These are phyloP conservation scores for Drosophila planitibia DNA, from an alignment of 2,888 invertebrate species.

Conservation along the genomic window DNA sequence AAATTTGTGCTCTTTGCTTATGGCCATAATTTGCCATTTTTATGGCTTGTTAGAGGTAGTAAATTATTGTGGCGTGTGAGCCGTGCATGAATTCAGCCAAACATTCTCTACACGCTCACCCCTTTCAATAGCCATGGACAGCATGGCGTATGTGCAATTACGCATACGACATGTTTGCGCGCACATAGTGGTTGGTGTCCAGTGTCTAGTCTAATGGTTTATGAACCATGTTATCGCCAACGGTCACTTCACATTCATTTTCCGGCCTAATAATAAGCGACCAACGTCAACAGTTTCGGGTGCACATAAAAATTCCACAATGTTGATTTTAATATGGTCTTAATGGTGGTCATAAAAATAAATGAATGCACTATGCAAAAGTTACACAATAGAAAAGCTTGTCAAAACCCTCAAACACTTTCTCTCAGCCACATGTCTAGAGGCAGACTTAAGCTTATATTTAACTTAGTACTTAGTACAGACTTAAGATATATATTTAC, in stretches of 20 bases:
- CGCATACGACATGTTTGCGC: conserved; percentile 54
- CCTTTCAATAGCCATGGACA: conserved; percentile 36
- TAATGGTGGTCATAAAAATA: conserved; percentile 69
- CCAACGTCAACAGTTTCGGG: conserved; percentile 31
- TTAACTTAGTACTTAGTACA: not conserved
- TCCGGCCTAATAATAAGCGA: conserved; percentile 44
- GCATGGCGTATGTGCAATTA: conserved; percentile 58
- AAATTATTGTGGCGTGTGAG: conserved; percentile 52
- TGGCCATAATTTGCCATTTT: conserved; percentile 24
- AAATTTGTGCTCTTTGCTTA: not conserved
- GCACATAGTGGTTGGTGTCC: conserved; percentile 28
- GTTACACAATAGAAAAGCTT: conserved; percentile 1
- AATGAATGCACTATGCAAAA: conserved; percentile 29
- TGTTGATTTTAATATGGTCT: conserved; percentile 70
- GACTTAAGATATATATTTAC: not conserved
- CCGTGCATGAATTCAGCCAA: conserved; percentile 57
- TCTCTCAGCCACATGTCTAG: too few relatives aligned
- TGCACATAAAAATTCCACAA: conserved; percentile 71
- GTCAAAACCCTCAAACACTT: not conserved
- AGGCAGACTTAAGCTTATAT: not conserved
- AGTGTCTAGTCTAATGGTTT: conserved; percentile 31
- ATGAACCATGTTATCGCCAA: conserved; percentile 18
- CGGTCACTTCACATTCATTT: conserved; percentile 33
- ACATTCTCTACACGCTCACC: conserved; percentile 24
- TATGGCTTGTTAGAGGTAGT: conserved; percentile 55